A percentile compares a stretch with the other conserved stretches of the same genome.
These are phyloP conservation scores for Epizoanthus rinbou DNA, from an alignment of 92 coral and sea anemone species.

Conservation along the genomic window DNA sequence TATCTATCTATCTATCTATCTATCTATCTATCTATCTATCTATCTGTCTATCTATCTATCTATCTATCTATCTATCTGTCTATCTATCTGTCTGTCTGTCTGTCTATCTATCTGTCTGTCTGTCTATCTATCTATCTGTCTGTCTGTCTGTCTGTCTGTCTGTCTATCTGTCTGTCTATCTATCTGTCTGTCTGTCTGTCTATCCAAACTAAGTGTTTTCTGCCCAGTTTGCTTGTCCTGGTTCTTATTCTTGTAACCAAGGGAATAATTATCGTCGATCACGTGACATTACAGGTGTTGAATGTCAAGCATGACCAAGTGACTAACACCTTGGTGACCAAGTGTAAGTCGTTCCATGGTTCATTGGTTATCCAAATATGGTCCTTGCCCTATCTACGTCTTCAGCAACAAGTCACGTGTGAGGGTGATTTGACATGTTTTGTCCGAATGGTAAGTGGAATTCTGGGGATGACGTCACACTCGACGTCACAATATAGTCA, in stretches of 20 bases:
- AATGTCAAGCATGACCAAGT: conserved; percentile 78
- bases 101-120: too few relatives aligned
- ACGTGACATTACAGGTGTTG: conserved; percentile 56
- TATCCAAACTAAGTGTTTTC: background rate
- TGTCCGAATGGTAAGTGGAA: conserved; percentile 81
- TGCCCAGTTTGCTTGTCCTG: background rate
- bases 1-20: too few relatives aligned
- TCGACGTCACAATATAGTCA: too few relatives aligned
- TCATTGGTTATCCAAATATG: conserved; percentile 79
- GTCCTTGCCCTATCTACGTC: conserved; percentile 73
- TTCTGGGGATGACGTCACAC: background rate
- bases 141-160: too few relatives aligned
- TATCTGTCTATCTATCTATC: too few relatives aligned
- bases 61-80: too few relatives aligned
- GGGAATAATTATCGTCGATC: background rate
- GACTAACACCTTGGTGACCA: conserved; percentile 66
- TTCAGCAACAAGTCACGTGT: conserved; percentile 67
- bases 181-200: too few relatives aligned
- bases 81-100: too few relatives aligned
- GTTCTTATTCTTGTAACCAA: background rate
- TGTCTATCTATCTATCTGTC: too few relatives aligned
- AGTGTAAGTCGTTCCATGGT: conserved; percentile 70
- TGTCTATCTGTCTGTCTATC: too few relatives aligned
- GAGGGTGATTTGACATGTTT: conserved; percentile 83
- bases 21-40: too few relatives aligned